Evolutionary conservation across 1,140 invertebrate genomes (phyloP), one percentile per base, ranked within the genome.

Genomic region (Ceratitis capitata): DNA sequence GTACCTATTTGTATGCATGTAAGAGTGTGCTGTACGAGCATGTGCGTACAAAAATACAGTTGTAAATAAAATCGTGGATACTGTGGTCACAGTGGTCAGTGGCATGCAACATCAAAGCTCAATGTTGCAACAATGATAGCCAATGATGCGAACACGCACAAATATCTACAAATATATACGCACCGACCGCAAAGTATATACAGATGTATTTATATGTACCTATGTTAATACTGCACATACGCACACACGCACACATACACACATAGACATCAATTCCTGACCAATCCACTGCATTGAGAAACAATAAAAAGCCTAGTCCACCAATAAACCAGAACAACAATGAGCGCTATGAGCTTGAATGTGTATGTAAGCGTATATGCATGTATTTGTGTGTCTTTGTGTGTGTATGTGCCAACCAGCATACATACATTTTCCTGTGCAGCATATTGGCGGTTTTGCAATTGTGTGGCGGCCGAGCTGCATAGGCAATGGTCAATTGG

Each of bases 71-170:
- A 42, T 78, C 69, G 69, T 47, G 32, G 29, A 32, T 78, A 78
- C 35, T 78, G 69, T 45, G 69, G 69, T 78, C 69, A 78, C 69
- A 78, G 69, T 78, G 69, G 69, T 78, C n/a, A 78, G 69, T 78
- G 42, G 69, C 69, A 78, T 78, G 69, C 69, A 78, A 78, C 69
- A 78, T 78, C 35, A 78, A 78, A 78, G 69, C 69, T 78, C 69
- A 78, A 78, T 78, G 69, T 78, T 78, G 69, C 39, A 78, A 78
- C 69, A 78, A 78, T 78, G 69, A 78, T 78, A 45, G 69, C 39
- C 69, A 78, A 78, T 78, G 39, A 78, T 78, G 69, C 39, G 69
- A 32, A 83, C 51, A 83, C 82, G 51, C 82, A 83, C 42, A 83
- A 32, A 53, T 32, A n/a, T n/a, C n/a, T n/a, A 83, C 29, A 53